These are phyloP conservation scores for Ametastegia equiseti DNA, from an alignment of 2,888 invertebrate genomes.

Conservation along the genomic window DNA sequence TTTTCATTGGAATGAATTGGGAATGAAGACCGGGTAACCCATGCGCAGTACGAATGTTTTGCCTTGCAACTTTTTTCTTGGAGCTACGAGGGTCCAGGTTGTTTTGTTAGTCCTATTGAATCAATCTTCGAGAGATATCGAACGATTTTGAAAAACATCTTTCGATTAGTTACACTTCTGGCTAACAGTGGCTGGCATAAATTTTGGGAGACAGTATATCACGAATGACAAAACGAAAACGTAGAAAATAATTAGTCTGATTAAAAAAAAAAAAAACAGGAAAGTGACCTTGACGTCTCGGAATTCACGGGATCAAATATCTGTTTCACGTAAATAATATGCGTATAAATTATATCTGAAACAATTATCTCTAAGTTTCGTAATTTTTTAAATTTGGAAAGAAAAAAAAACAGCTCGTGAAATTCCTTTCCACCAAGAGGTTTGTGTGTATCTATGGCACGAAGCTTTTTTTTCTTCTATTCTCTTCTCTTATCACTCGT, in stretches of 20 bases:
- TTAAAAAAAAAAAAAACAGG: background rate
- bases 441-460: slow-evolving; percentile 1
- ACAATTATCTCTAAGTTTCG: background rate
- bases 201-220: background rate
- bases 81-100: background rate
- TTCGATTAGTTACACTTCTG: no score
- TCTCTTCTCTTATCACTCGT: background rate
- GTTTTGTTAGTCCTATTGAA: background rate
- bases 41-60: background rate
- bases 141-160: no score
- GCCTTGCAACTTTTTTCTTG: background rate
- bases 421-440: background rate
- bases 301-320: no score
- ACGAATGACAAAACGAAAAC: background rate
- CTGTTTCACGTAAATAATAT: no score
- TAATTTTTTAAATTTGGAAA: background rate
- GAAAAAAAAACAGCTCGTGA: background rate
- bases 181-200: background rate
- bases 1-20: background rate
- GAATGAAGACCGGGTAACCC: background rate
- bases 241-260: background rate
- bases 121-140: background rate
- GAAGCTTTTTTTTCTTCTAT: background rate
- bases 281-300: background rate
- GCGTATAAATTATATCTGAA: background rate